Conservation (phyloP, 2,888 invertebrate species). For the Mesoligia furuncula region DNA sequence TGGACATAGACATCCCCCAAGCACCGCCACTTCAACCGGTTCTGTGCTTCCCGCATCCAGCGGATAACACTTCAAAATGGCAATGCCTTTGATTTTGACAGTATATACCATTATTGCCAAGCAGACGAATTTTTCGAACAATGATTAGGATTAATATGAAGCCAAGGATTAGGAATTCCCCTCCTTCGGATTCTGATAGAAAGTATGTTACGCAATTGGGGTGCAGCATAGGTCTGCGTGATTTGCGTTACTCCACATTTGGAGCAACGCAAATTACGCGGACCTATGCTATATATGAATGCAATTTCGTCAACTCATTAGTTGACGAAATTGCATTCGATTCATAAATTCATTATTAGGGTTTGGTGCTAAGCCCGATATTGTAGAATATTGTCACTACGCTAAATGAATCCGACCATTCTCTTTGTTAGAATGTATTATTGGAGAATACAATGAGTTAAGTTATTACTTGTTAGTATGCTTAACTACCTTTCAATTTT, state of each 20-base stretch:
- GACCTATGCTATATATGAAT: no score
- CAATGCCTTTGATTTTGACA: not conserved
- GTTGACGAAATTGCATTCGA: not conserved
- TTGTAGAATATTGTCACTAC: not conserved
- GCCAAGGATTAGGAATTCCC: not conserved
- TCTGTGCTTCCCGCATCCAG: no score
- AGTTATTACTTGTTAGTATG: not conserved
- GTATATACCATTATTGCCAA: not conserved
- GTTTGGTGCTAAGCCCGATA: not conserved
- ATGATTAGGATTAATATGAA: no score
- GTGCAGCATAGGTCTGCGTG: not conserved
- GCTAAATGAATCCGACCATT: not conserved
- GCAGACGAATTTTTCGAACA: not conserved
- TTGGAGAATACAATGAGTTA: not conserved
- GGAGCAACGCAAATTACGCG: no score
- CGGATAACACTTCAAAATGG: no score
- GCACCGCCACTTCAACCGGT: no score
- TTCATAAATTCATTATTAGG: not conserved
- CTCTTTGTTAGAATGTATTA: not conserved
- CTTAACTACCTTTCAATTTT: conserved; percentile 5
- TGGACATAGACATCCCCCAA: no score
- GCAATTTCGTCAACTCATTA: not conserved
- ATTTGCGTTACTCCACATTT: not conserved
- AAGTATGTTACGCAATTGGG: no score
- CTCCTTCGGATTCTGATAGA: not conserved